Base-by-base conservation (phyloP, 2,888 invertebrate species). In the Calameuta pallipes region DNA sequence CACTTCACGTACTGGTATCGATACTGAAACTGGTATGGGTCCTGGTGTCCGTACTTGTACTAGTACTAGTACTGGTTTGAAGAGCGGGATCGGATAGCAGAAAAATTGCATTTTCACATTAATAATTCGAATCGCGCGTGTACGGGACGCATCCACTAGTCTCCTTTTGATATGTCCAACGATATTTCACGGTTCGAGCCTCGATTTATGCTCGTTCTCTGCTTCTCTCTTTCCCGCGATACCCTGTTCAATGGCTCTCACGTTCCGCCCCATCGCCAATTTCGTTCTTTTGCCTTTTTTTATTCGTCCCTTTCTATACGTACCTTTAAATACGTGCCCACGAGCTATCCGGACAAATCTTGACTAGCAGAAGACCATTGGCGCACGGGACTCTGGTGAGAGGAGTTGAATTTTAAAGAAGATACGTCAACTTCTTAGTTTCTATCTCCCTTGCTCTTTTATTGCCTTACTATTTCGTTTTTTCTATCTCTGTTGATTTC, bases 81-180 rank as follows among this genome's bases (percentile, higher is more conserved):
- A 23, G 23, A 56, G 23, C 23, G 56, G 56, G 9, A 56, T 9
- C 23, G 23, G 56, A 56, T 56, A 56, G 71, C 34, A 71, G 31
- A 71, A 71, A 71, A 71, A 71, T 71, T 71, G 71, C 71, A 71
- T 71, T 71, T 71, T 34, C 33, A 31, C 34, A 71, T 71, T 71
- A 71, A 71, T 71, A 71, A 71, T 71, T 71, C 71, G 71, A 71
- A 71, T 71, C 33, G 71, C 71, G 71, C 71, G 71, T 71, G 71
- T 71, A 31, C 71, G 71, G 33, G 71, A 71, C 71, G 71, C 71
- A 34, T 71, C 71, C 71, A 56, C 56, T 56, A 34, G 31, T 12
- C 31, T 15, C 33, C 13, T 33, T 71, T 71, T 71, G 71, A 71
- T 71, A 71, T 33, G 71, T 71, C 13, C 33, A 71, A 71, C 71